These are phyloP conservation scores for Salarias fasciatus DNA, from an alignment of 2,797 vertebrate genomes.

Conservation along the genomic window DNA sequence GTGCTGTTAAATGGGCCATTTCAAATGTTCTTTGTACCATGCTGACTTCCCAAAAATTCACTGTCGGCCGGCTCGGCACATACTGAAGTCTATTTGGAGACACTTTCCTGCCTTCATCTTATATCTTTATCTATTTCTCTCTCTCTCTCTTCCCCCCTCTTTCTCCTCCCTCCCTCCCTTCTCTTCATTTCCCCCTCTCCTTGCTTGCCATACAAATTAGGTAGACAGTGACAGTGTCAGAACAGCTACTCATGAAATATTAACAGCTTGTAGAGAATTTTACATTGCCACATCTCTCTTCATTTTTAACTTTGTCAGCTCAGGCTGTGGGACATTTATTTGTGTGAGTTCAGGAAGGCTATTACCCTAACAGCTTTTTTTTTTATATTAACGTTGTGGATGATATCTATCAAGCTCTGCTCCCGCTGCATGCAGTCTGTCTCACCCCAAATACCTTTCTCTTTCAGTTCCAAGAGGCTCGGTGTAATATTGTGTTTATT, in stretches of 20 bases:
- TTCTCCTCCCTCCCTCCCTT: conserved; percentile 15
- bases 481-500: conserved; percentile 50
- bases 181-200: conserved; percentile 25
- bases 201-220: conserved; percentile 74
- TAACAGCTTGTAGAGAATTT: conserved; percentile 81
- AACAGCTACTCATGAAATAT: conserved; percentile 82
- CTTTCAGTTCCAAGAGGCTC: conserved; percentile 13
- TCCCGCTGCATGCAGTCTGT: conserved; percentile 8
- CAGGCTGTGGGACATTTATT: conserved; percentile 71
- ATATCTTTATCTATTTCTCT: conserved; percentile 30
- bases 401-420: conserved; percentile 48
- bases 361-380: conserved; percentile 54
- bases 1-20: conserved; percentile 90
- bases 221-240: conserved; percentile 73
- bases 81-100: conserved; percentile 52
- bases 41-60: conserved; percentile 75
- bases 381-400: conserved; percentile 29
- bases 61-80: conserved; percentile 51
- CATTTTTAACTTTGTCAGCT: conserved; percentile 80
- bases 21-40: conserved; percentile 84
- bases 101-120: conserved; percentile 51
- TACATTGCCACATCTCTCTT: conserved; percentile 78
- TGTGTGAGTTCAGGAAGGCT: conserved; percentile 72
- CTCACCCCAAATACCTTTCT: conserved; percentile 27
- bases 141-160: conserved; percentile 11